phyloP scores from a whole-genome alignment of 2,797 vertebrate species.

The Acanthopagrus latus region DNA sequence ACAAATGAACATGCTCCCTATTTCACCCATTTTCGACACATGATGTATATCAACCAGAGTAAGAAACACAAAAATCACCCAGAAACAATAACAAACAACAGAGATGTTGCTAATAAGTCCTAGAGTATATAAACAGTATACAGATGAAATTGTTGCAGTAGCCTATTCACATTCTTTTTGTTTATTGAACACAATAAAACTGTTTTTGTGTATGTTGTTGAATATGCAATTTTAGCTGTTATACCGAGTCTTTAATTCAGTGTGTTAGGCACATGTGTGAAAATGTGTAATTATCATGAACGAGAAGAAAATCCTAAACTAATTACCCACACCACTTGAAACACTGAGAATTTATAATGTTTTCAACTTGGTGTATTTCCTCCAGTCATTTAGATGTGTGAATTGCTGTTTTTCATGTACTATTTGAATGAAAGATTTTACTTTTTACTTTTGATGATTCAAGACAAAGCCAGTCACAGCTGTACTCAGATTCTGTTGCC shows the following conservation, averaged over 20 bases:
- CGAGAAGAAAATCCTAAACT: background rate
- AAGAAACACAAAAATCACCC: background rate
- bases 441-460: background rate
- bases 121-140: slow-evolving; percentile 4
- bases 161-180: background rate
- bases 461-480: background rate
- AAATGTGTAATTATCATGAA: background rate
- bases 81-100: slow-evolving; percentile 2
- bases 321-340: background rate
- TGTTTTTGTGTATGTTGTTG: background rate
- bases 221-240: background rate
- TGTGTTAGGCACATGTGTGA: background rate
- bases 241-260: background rate
- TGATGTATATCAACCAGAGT: slow-evolving; percentile 2
- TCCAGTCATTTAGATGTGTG: too few relatives aligned
- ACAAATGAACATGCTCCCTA: background rate
- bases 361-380: too few relatives aligned
- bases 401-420: background rate
- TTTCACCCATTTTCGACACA: background rate
- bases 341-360: background rate
- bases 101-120: slow-evolving; percentile 18
- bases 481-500: background rate
- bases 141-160: slow-evolving; percentile 1
- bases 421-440: background rate
- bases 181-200: slow-evolving; percentile 12